Base-by-base conservation (phyloP, 2,888 invertebrate genomes). In the Plemyria rubiginata region DNA sequence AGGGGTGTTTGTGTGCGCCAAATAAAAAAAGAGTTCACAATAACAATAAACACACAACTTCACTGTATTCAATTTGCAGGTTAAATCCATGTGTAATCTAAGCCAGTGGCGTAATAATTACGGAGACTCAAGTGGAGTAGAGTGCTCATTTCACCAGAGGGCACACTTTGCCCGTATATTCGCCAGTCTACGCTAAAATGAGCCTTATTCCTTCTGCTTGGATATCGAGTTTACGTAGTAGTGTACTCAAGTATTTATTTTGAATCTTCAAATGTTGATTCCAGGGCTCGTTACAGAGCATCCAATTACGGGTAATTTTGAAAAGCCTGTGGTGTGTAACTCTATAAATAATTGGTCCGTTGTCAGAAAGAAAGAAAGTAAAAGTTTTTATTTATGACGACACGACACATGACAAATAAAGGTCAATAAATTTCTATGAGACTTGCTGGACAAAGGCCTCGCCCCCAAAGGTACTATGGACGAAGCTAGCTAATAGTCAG, bases 71-170 rank as follows among this genome's bases (percentile, higher is more conserved):
- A n/a, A n/a, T n/a, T n/a, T 48, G 62, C 54, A 48, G 48, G 55
- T 45, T 50, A 43, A 64, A 59, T 36, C 60, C 57, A 58, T 60
- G n/a, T 62, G 60, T 58, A 67, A 65, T 36, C 67, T 8, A 32
- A 32, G 32, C 32, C 65, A 54, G 57, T 40, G 43, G 13, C 60
- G 52, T 60, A 62, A 65, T 65, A 41, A 65, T 60, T 54, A 49
- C 46, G 40, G 48, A 51, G 52, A 54, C 64, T 62, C 48, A 32
- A 60, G 45, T 32, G 32, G 32, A 57, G 45, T 5, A 7, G 32
- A 57, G 62, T 28, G 65, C 57, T 55, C 60, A 5, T 46, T 45
- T 38, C 15, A 11, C 16, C 11, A 12, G 56, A 32, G 29, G 49
- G 40, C 13, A 41, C 6, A 4, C 40, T 41, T 12, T n/a, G 40